Evolutionary conservation across 2,113 vertebrate species (phyloP).

Genomic region (Syrmaticus mikado): DNA sequence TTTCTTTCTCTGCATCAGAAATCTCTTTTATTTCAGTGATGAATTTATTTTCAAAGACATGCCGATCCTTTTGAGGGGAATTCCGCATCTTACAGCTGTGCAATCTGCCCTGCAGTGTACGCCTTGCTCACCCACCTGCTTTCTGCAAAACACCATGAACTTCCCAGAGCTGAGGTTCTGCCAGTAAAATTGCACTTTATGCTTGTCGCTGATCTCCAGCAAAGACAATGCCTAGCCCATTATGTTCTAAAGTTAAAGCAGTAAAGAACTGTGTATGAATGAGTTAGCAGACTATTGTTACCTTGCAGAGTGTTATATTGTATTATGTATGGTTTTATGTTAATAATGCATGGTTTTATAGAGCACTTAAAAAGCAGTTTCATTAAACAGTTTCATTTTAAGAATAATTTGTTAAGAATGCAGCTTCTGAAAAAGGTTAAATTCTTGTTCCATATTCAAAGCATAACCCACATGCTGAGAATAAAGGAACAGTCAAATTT

Average conservation of each 20-base stretch:
- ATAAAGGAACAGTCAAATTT: conserved; percentile 52
- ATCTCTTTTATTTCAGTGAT: conserved; percentile 41
- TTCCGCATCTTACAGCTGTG: conserved; percentile 85
- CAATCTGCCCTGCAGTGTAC: conserved; percentile 79
- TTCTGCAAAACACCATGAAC: conserved; percentile 41
- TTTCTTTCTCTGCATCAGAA: conserved; percentile 38
- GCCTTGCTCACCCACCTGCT: conserved; percentile 74
- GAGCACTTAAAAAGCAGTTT: conserved; percentile 51
- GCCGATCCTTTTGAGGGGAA: conserved; percentile 85
- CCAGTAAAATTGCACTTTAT: conserved; percentile 10
- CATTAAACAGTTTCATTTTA: conserved; percentile 47
- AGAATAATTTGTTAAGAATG: conserved; percentile 65
- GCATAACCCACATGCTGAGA: conserved; percentile 57
- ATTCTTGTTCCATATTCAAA: conserved; percentile 64
- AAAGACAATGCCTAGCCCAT: background rate
- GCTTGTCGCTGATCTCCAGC: background rate
- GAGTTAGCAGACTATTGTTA: conserved; percentile 3
- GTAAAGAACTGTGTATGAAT: background rate
- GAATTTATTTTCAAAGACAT: conserved; percentile 74
- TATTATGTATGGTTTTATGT: conserved; percentile 50
- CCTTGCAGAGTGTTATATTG: conserved; percentile 4
- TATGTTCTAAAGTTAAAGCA: background rate
- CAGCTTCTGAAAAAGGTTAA: conserved; percentile 34
- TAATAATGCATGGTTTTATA: conserved; percentile 55
- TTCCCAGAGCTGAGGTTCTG: conserved; percentile 51